These are phyloP conservation scores for Neelides folsomi DNA, from an alignment of 2,888 invertebrate species.

Conservation along the genomic window DNA sequence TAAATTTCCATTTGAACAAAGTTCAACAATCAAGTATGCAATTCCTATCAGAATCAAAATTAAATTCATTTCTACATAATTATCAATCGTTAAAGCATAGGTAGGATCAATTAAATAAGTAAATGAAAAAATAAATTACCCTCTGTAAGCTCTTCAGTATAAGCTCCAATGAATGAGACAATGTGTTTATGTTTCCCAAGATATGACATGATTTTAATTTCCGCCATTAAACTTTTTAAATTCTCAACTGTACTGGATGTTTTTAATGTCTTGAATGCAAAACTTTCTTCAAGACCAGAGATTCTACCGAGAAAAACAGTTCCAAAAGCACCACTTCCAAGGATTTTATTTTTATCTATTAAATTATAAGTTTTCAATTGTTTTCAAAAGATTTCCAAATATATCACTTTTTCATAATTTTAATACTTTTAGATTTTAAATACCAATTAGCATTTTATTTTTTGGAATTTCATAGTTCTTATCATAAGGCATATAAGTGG, in stretches of 20 bases:
- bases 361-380: no score
- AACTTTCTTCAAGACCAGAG: no score
- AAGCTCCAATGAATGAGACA: conserved; percentile 11
- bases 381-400: no score
- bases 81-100: no score
- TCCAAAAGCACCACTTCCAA: no score
- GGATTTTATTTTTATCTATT: no score
- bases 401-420: no score
- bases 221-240: conserved; percentile 12
- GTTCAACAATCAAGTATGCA: conserved; percentile 3
- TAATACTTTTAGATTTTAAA: no score
- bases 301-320: no score
- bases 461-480: conserved; percentile 14
- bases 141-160: conserved; percentile 9
- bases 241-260: conserved; percentile 4
- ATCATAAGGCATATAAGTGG: conserved; percentile 14
- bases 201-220: conserved; percentile 15
- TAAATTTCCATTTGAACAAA: conserved; percentile 5
- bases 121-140: neutral
- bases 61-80: no score
- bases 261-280: conserved; percentile 14
- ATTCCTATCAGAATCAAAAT: no score
- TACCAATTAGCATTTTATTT: conserved; percentile 13
- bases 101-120: no score
- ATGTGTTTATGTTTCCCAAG: conserved; percentile 13